Evolutionary conservation across 2,797 vertebrate genomes (phyloP).

Genomic region (Balearica regulorum): DNA sequence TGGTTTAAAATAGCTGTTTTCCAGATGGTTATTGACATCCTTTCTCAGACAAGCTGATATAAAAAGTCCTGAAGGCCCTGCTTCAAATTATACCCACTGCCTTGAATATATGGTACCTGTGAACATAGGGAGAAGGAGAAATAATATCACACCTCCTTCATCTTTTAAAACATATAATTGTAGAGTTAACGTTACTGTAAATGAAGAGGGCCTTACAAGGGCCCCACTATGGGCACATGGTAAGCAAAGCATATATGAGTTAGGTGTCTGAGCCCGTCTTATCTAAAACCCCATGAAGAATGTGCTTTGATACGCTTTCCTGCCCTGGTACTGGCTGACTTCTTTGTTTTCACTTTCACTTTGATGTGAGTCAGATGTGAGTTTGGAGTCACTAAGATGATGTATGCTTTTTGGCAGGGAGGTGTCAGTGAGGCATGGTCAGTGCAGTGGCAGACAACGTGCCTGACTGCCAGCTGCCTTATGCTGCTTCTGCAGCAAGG

Average conservation of each 20-base stretch:
- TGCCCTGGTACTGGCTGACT: neutral
- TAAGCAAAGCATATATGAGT: neutral
- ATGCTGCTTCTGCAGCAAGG: neutral
- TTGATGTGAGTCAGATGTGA: neutral
- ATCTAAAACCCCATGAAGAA: neutral
- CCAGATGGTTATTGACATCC: neutral
- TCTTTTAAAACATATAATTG: neutral
- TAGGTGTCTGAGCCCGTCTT: neutral
- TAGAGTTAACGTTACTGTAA: neutral
- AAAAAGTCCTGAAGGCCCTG: neutral
- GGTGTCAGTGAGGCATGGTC: neutral
- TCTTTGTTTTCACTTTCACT: neutral
- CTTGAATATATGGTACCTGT: neutral
- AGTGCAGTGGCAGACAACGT: neutral
- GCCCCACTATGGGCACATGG: rapidly evolving
- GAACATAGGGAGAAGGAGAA: neutral
- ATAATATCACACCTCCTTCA: neutral
- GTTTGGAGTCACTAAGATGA: neutral
- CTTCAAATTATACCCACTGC: neutral
- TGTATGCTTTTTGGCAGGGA: neutral
- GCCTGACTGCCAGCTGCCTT: neutral
- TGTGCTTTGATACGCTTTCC: neutral
- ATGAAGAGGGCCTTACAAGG: neutral
- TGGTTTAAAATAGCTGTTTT: neutral
- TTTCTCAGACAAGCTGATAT: neutral